Base-by-base conservation (phyloP, 1,140 invertebrate species). In the Sarcophaga bullata region DNA sequence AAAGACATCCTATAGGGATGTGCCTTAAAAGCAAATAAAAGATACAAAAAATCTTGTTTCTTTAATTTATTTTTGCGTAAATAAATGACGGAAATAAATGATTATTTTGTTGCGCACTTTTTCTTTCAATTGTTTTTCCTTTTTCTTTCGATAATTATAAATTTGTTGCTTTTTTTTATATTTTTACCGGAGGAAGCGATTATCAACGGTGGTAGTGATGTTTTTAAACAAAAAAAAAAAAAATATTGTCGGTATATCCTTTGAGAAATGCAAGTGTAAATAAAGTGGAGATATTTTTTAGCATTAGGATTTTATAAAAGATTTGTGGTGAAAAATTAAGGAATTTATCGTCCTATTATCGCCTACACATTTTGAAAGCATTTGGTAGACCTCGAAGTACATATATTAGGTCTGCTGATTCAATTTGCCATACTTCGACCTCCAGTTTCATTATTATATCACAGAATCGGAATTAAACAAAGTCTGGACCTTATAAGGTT, bases 91-190 rank as follows among this genome's bases (percentile, higher is more conserved):
- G 72, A 73, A 73, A 25, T 37, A 73, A 73, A 73, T 73, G 46
- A 25, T 46, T 73, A 73, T 73, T 73, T 46, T 73, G 72, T 73
- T 73, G 72, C 72, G 1, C 72, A 73, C 46, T 73, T 73, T 46
- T 25, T 25, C 25, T 46, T 73, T 73, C 46, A 46, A 46, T 37
- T 9, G 54, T 73, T 25, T 73, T 73, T 73, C 19, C 37, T 46
- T 73, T 73, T 58, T 73, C 8, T 46, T 46, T 47, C 25, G 10
- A 13, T 46, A 73, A 73, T 73, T 25, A 7, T 72, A 72, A 9
- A 25, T 72, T 72, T 72, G 9, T 72, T 58, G 13, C n/a, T n/a
- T 11, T 58, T 58, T 58, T n/a, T 37, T 37, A 1, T 37, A 1
- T 37, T 37, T 37, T 37, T 37, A 37, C 25, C 25, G 25, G n/a